Percentiles rank a stretch among this genome's conserved stretches.
phyloP scores from a whole-genome alignment of 2,888 invertebrate genomes.

The Athetis lepigone region DNA sequence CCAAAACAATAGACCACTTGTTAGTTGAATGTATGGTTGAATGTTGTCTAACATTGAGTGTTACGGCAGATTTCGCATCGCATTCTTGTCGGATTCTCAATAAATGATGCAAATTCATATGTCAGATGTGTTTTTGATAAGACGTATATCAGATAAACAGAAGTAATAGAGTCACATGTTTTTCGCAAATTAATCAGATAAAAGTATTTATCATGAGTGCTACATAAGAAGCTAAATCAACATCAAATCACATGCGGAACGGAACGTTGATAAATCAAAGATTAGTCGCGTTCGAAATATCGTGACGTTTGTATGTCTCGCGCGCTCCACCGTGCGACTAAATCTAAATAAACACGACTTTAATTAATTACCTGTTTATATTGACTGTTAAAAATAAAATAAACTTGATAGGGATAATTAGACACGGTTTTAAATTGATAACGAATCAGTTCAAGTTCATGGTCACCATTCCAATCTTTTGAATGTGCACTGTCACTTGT shows the following conservation, averaged over 20 bases:
- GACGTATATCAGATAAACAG: conserved; percentile 42
- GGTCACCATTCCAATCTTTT: conserved; percentile 71
- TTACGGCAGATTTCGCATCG: conserved; percentile 11
- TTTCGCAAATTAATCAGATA: conserved; percentile 66
- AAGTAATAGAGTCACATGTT: conserved; percentile 63
- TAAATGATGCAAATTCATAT: conserved; percentile 29
- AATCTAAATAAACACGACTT: conserved; percentile 39
- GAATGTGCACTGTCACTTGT: conserved; percentile 79
- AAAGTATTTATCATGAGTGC: conserved; percentile 57
- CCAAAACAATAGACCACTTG: conserved; percentile 5
- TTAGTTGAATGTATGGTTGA: too few species aligned
- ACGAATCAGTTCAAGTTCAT: conserved; percentile 81
- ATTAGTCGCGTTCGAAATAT: conserved; percentile 75
- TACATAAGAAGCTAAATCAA: conserved; percentile 58
- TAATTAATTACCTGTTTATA: conserved; percentile 33
- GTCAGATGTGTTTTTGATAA: conserved; percentile 35
- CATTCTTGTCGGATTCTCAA: not conserved
- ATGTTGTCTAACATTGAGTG: conserved; percentile 20
- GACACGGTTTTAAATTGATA: conserved; percentile 50
- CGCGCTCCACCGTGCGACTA: conserved; percentile 35
- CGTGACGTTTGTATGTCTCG: conserved; percentile 59
- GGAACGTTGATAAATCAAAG: conserved; percentile 72
- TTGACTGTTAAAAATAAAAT: conserved; percentile 45
- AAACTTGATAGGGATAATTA: conserved; percentile 42
- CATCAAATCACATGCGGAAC: conserved; percentile 72